phyloP scores from a whole-genome alignment of 2,888 invertebrate genomes.

The Nasonovia ribisnigri region DNA sequence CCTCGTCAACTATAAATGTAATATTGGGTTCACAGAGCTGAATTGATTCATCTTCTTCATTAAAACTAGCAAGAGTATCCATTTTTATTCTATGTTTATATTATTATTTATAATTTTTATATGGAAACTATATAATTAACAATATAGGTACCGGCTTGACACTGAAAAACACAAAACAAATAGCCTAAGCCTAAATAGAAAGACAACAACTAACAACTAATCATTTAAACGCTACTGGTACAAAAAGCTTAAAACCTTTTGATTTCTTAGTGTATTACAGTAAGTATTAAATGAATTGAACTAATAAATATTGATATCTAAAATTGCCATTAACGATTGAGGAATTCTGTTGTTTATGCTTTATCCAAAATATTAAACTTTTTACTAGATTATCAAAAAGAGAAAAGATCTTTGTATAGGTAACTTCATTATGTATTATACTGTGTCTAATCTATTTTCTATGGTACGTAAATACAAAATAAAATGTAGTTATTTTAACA shows the following conservation, averaged over 20 bases:
- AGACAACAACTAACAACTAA: slow-evolving; percentile 3
- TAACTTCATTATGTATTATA: not conserved
- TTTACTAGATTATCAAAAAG: not conserved
- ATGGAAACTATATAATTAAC: slow-evolving; percentile 22
- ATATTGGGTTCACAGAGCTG: slow-evolving; percentile 37
- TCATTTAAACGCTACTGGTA: not conserved
- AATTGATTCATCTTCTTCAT: slow-evolving; percentile 50
- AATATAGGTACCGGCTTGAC: slow-evolving; percentile 47
- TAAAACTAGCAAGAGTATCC: slow-evolving; percentile 45
- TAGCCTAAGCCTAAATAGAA: slow-evolving; percentile 41
- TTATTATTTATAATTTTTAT: not conserved
- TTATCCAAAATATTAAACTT: not conserved
- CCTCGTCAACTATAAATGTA: slow-evolving; percentile 43
- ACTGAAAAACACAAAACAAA: slow-evolving; percentile 62
- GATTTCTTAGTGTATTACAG: not conserved
- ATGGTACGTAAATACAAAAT: not conserved
- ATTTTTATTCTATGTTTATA: slow-evolving; percentile 50
- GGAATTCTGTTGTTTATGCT: not conserved
- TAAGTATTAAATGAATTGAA: not conserved
- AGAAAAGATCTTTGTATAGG: not conserved
- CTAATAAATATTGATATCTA: too few species aligned
- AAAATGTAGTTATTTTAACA: not conserved
- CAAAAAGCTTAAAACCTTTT: not conserved
- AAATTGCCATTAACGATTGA: not conserved
- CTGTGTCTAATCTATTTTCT: not conserved